phyloP scores from a whole-genome alignment of 2,888 invertebrate species.

The Cephus pulcher region DNA sequence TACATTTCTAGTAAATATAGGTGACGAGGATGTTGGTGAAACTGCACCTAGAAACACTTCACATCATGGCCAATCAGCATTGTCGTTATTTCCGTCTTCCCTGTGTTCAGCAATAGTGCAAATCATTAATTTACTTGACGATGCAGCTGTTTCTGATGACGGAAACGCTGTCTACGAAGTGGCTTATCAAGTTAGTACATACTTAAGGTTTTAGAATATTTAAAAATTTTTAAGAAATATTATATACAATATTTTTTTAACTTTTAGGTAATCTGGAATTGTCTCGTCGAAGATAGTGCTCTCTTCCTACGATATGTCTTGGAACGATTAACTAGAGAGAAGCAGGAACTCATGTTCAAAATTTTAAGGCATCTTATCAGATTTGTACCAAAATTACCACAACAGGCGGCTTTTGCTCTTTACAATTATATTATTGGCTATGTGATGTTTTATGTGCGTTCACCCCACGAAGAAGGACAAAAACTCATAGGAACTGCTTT shows the following conservation, averaged over 20 bases:
- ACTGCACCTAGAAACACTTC: slow-evolving; percentile 76
- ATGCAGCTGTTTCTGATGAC: slow-evolving; percentile 93
- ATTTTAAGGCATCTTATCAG: slow-evolving; percentile 90
- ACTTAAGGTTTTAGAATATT: background rate
- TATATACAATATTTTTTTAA: slow-evolving; percentile 15
- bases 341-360: slow-evolving; percentile 95
- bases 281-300: slow-evolving; percentile 97
- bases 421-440: slow-evolving; percentile 99
- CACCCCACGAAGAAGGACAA: slow-evolving; percentile 95
- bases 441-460: slow-evolving; percentile 98
- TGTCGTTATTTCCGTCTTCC: slow-evolving; percentile 96
- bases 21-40: slow-evolving; percentile 75
- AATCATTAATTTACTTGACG: slow-evolving; percentile 94
- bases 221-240: background rate
- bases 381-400: slow-evolving; percentile 92
- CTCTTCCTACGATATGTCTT: slow-evolving; percentile 95
- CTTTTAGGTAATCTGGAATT: slow-evolving; percentile 92
- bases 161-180: slow-evolving; percentile 98
- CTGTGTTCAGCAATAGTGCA: slow-evolving; percentile 95
- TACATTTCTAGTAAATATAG: slow-evolving; percentile 58
- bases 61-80: slow-evolving; percentile 90
- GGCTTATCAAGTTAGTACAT: slow-evolving; percentile 83
- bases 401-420: slow-evolving; percentile 97
- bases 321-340: slow-evolving; percentile 93
- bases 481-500: slow-evolving; percentile 94